Percentiles rank a stretch among this genome's conserved stretches.
These are phyloP conservation scores for Moxostoma hubbsi DNA, from an alignment of 2,797 vertebrate genomes.

Conservation along the genomic window DNA sequence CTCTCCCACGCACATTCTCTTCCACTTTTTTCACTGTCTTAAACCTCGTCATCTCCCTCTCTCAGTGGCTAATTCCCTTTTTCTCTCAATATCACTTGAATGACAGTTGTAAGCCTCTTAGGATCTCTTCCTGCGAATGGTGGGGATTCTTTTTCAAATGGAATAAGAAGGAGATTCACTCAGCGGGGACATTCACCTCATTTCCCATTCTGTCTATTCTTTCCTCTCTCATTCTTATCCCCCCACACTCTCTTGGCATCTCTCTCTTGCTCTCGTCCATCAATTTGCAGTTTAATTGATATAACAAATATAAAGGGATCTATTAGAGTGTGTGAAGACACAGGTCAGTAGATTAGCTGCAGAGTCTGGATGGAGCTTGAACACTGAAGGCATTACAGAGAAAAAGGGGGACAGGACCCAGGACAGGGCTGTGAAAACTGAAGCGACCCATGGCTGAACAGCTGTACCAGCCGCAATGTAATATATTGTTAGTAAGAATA, in stretches of 20 bases:
- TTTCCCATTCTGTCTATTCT: conserved; percentile 42
- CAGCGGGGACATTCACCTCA: conserved; percentile 34
- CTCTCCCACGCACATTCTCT: conserved; percentile 13
- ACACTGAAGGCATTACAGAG: not conserved
- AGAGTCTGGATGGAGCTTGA: not conserved
- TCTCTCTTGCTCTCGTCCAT: not conserved
- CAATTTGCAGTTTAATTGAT: conserved; percentile 40
- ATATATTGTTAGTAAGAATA: too few relatives aligned
- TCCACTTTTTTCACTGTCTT: not conserved
- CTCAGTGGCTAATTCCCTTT: conserved; percentile 28
- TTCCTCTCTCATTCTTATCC: not conserved
- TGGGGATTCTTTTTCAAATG: conserved; percentile 25
- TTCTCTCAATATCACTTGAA: conserved; percentile 43
- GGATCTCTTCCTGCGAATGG: conserved; percentile 37
- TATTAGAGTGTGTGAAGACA: conserved; percentile 3
- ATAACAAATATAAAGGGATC: conserved; percentile 34
- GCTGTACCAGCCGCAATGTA: too few relatives aligned
- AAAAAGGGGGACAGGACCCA: not conserved
- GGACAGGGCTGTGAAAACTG: not conserved
- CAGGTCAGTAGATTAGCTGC: not conserved
- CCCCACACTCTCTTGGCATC: not conserved
- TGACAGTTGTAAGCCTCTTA: conserved; percentile 52
- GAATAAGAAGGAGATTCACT: conserved; percentile 33
- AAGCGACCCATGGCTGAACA: too few relatives aligned
- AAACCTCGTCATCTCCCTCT: not conserved